phyloP scores from a whole-genome alignment of 2,888 invertebrate species.

The Xestia c-nigrum region DNA sequence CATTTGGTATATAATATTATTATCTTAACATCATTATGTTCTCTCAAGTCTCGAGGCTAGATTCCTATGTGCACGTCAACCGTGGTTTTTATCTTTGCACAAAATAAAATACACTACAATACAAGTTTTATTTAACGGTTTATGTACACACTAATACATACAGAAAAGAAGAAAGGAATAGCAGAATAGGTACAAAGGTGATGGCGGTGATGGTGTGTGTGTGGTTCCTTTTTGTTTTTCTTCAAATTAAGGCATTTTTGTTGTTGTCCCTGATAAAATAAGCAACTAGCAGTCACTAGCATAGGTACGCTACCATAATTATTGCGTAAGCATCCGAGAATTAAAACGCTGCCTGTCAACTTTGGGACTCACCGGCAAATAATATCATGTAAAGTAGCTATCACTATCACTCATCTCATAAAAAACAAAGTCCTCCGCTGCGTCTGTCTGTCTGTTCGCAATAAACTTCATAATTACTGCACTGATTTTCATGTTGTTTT shows the following conservation, averaged over 20 bases:
- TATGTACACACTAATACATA: too few species aligned
- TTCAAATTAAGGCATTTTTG: not conserved
- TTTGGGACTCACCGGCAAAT: too few species aligned
- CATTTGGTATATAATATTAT: constrained; percentile 16
- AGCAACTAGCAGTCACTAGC: not conserved
- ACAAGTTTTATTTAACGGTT: too few species aligned
- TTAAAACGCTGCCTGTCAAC: not conserved
- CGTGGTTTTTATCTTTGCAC: not conserved
- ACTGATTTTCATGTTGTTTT: too few species aligned
- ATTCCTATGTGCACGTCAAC: constrained; percentile 11
- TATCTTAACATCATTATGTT: not conserved
- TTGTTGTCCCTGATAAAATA: not conserved
- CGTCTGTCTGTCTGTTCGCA: too few species aligned
- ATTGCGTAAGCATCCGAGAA: not conserved
- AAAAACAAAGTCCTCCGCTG: too few species aligned
- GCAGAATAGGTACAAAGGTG: too few species aligned
- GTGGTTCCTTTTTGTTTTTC: not conserved
- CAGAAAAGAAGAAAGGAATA: too few species aligned
- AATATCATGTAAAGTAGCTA: not conserved
- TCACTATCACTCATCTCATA: not conserved
- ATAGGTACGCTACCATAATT: not conserved
- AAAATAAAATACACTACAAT: not conserved
- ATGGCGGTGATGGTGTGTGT: too few species aligned
- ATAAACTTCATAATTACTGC: too few species aligned
- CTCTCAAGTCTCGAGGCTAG: constrained; percentile 1